Conservation (phyloP, 2,113 vertebrate species). For the Chunga burmeisteri region DNA sequence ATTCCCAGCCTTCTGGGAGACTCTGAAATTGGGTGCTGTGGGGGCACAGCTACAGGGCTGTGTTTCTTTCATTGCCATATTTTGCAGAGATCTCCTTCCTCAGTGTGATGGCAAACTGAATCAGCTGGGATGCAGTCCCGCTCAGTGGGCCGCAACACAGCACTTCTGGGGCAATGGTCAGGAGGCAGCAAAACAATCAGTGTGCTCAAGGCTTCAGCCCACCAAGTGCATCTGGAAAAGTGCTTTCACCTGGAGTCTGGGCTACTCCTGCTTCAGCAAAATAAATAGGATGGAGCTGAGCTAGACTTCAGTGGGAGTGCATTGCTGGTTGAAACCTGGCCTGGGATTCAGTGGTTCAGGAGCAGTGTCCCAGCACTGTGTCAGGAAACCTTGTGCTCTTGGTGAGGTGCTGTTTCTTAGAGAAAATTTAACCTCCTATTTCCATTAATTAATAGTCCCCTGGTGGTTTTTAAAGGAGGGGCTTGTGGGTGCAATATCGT, state of each 20-base stretch:
- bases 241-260: not conserved
- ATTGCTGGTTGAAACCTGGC: not conserved
- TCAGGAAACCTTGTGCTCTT: not conserved
- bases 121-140: not conserved
- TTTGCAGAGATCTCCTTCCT: not conserved
- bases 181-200: not conserved
- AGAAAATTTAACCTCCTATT: not conserved
- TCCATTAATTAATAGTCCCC: not conserved
- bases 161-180: not conserved
- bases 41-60: not conserved
- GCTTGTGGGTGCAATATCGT: not conserved
- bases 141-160: not conserved
- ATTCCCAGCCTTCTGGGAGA: not conserved
- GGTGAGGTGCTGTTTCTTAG: not conserved
- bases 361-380: rapidly evolving
- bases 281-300: not conserved
- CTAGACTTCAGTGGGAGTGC: rapidly evolving
- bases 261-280: not conserved
- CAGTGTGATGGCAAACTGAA: not conserved
- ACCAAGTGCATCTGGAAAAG: not conserved
- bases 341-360: not conserved
- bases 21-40: not conserved
- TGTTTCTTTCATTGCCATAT: rapidly evolving
- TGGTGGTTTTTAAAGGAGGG: not conserved
- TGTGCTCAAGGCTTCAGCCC: not conserved